Percentiles rank a stretch among this genome's conserved stretches.
Conservation (phyloP, 2,113 vertebrate genomes). For the Cyphomyrus plagiostoma region DNA sequence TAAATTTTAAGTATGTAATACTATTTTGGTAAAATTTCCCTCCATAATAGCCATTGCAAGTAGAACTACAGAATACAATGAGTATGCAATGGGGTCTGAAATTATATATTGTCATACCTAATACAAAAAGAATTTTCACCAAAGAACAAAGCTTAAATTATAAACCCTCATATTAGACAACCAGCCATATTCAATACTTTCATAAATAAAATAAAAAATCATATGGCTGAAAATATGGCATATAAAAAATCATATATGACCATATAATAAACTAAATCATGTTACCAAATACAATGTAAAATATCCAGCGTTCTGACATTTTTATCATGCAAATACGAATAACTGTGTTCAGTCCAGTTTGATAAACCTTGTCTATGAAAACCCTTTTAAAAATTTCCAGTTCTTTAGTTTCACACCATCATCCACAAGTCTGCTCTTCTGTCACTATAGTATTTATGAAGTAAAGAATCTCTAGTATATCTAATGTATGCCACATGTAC, state of each 20-base stretch:
- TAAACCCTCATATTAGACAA: background rate
- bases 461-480: background rate
- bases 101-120: background rate
- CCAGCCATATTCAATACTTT: background rate
- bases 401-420: background rate
- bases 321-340: background rate
- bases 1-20: background rate
- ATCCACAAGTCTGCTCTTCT: background rate
- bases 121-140: background rate
- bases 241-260: background rate
- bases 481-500: background rate
- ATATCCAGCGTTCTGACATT: background rate
- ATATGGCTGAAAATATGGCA: background rate
- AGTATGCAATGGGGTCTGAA: background rate
- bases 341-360: background rate
- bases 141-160: background rate
- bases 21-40: background rate
- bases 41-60: slow-evolving; percentile 6
- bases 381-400: background rate
- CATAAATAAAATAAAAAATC: background rate
- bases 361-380: background rate
- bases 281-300: background rate
- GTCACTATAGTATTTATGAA: background rate
- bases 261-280: background rate
- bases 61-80: background rate